Base-by-base conservation (phyloP, 1,140 invertebrate species). In the Drosophila lini region DNA sequence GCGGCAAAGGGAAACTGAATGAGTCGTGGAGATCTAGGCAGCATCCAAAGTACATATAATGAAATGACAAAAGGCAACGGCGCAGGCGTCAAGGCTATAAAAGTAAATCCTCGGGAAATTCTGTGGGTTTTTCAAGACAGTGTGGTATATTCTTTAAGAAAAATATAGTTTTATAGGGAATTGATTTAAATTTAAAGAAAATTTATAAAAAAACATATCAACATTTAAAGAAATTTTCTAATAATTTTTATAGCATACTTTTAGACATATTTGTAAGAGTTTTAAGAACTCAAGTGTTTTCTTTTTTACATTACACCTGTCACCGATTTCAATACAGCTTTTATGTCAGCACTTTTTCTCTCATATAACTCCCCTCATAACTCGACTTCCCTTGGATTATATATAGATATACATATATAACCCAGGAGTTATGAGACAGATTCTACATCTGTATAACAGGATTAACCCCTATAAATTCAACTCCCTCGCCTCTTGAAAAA, bases 61-160 rank as follows among this genome's bases (percentile, higher is more conserved):
- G 55, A 70, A 63, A 36, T 10, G 13, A 11, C 5, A 38, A 58
- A 38, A 45, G 28, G 6, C 32, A 8, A 57, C n/a, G 70, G 83
- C 83, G 83, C 83, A 81, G 76, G 84, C 83, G 84, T 68, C 83
- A 76, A 77, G 64, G 83, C 62, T 77, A 81, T 81, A 84, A 84
- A 80, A 84, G 40, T 65, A 77, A 77, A 68, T 77, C 74, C 71
- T 16, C 10, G 16, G 28, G 53, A 38, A 74, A 44, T 36, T 40
- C 52, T 19, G 32, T 22, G 50, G 19, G 19, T 16, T 22, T 25
- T 13, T n/a, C 16, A 32, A 8, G 13, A 53, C 40, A 48, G 13
- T 60, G 15, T 48, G 1, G 2, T 10, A 16, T 10, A n/a, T 48
- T 15, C 13, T 25, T 45, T 1, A 15, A 13, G 10, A 5, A 1